Evolutionary conservation across 2,113 vertebrate genomes (phyloP).

Genomic region (Serilophus lunatus): DNA sequence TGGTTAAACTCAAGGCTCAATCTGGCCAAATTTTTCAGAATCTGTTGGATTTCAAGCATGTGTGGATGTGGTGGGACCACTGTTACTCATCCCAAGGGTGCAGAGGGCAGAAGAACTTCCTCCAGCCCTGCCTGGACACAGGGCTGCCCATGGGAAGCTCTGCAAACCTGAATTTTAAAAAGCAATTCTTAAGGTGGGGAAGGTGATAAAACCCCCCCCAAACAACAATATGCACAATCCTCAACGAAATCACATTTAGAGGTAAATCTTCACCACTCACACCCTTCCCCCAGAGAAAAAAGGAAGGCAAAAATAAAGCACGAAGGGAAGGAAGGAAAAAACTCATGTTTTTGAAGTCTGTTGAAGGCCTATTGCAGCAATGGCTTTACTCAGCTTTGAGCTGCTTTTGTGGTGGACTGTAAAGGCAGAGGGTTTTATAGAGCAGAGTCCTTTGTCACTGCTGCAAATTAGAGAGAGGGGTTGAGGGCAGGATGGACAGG

Average conservation of each 20-base stretch:
- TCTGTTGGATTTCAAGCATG: neutral
- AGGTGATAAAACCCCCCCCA: neutral
- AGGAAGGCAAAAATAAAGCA: slow-evolving; percentile 40
- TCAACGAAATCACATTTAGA: neutral
- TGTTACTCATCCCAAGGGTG: neutral
- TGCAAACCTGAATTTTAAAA: neutral
- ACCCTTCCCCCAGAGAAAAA: neutral
- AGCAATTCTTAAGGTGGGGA: neutral
- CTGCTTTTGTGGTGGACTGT: neutral
- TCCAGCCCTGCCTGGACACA: neutral
- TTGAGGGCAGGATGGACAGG: neutral
- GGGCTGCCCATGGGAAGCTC: neutral
- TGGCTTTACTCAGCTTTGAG: neutral
- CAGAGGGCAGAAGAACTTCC: neutral
- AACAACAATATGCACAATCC: neutral
- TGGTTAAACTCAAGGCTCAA: neutral
- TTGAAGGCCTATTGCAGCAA: neutral
- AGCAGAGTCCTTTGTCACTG: neutral
- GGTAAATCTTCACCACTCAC: neutral
- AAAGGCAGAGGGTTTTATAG: neutral
- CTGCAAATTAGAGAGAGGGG: neutral
- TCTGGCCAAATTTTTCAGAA: neutral
- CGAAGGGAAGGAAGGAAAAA: slow-evolving; percentile 50
- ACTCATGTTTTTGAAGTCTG: neutral
- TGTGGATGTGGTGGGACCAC: neutral